Evolutionary conservation across 2,888 invertebrate species (phyloP), one percentile per base, ranked within the genome.

Genomic region (Agrotis puta): DNA sequence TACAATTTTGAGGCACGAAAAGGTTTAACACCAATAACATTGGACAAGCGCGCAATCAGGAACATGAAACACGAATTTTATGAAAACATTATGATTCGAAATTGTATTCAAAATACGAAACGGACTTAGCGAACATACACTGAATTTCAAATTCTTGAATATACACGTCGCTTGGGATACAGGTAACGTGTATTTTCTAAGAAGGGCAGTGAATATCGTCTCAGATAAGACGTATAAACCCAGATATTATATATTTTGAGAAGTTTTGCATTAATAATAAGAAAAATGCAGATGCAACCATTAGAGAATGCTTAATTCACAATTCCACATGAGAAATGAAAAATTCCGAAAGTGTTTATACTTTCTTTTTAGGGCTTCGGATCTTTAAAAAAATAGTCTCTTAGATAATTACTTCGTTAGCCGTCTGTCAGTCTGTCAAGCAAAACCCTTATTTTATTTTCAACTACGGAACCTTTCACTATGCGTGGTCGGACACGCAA

Each of bases 1-100:
- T 13, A 22, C 6, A 14, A 62, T 22, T 63, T 63, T 53, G 43
- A 59, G 11, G 13, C 18, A 24, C 9, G 1, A 48, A 48, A 53
- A 51, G 11, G 45, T 63, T 16, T 20, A 61, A 72, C 64, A 45
- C 61, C 56, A 43, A 67, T 72, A 67, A 71, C 4, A 56, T 66
- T 11, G 24, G 24, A 77, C 57, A 77, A 73, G 14, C 64, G 11
- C 53, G 78, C 73, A 78, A 77, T 68, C 78, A 77, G 51, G 54
- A 62, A 51, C 43, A 63, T 39, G 65, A 45, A 63, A 75, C 50
- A 51, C 51, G 47, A 66, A 66, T 78, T 66, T 71, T 54, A 66
- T 54, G 63, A 64, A 63, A 66, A 65, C n/a, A 56, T 77, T 72
- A 64, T 58, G 22, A 61, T 72, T 64, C 14, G 16, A 77, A 73